Conservation (phyloP, 1,140 invertebrate species). For the Lutraria rhynchaena region DNA sequence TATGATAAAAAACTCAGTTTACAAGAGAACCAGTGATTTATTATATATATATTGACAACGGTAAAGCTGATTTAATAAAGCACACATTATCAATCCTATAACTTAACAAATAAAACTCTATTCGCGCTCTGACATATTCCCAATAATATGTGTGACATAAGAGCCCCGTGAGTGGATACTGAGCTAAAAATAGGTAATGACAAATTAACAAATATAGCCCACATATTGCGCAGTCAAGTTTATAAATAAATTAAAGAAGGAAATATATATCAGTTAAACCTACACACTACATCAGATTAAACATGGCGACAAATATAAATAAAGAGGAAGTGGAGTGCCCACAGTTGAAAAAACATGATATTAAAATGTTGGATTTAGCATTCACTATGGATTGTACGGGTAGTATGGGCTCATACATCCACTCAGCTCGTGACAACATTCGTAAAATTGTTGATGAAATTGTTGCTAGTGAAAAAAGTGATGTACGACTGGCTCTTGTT, state of each 20-base stretch:
- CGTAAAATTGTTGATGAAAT: conserved; percentile 76
- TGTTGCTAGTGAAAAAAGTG: conserved; percentile 71
- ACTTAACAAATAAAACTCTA: no score
- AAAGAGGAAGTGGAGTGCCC: conserved; percentile 55
- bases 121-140: no score
- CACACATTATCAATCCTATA: no score
- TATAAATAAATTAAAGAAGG: background rate
- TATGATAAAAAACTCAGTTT: no score
- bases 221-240: background rate
- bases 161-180: background rate
- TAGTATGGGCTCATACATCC: conserved; percentile 77
- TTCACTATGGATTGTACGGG: conserved; percentile 78
- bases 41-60: no score
- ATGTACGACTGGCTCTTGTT: conserved; percentile 74
- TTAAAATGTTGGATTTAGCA: conserved; percentile 70
- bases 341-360: conserved; percentile 64
- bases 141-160: no score
- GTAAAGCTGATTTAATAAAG: no score
- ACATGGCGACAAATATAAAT: background rate
- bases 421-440: conserved; percentile 72
- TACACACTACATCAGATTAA: background rate
- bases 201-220: background rate
- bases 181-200: background rate
- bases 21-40: no score
- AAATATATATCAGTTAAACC: background rate